phyloP scores from a whole-genome alignment of 2,888 invertebrate species.

The Drosophila dives region DNA sequence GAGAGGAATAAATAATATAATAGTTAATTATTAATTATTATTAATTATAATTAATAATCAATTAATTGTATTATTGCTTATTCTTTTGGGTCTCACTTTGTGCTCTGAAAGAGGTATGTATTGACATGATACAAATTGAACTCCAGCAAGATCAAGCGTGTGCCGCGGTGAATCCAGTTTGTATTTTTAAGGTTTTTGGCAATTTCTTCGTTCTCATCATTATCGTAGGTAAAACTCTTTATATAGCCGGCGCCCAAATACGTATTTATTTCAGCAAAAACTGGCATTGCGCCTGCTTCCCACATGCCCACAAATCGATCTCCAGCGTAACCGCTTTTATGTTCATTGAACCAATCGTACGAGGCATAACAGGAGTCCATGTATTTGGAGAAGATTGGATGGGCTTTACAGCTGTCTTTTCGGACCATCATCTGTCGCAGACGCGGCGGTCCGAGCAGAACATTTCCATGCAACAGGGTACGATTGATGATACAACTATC shows the following conservation, averaged over 20 bases:
- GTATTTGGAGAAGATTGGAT: background rate
- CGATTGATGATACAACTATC: conserved; percentile 12
- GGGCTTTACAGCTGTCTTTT: background rate
- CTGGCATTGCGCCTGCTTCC: background rate
- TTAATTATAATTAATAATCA: no score
- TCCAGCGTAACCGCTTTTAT: background rate
- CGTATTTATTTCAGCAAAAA: conserved; percentile 9
- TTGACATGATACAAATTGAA: conserved; percentile 37
- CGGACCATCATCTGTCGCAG: conserved; percentile 35
- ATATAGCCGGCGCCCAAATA: conserved; percentile 42
- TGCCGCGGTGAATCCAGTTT: conserved; percentile 29
- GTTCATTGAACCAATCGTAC: conserved; percentile 24
- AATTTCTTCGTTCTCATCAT: conserved; percentile 1
- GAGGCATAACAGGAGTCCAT: conserved; percentile 15
- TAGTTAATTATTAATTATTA: background rate
- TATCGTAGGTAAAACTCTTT: conserved; percentile 9
- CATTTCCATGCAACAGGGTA: conserved; percentile 24
- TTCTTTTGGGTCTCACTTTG: conserved; percentile 12
- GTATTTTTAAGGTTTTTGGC: background rate
- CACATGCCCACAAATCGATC: background rate
- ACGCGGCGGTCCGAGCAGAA: conserved; percentile 44
- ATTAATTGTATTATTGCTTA: no score
- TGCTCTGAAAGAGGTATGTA: conserved; percentile 23
- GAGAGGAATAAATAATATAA: background rate
- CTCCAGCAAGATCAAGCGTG: conserved; percentile 30